phyloP scores from a whole-genome alignment of 2,113 vertebrate species.

The Hippocampus comes region DNA sequence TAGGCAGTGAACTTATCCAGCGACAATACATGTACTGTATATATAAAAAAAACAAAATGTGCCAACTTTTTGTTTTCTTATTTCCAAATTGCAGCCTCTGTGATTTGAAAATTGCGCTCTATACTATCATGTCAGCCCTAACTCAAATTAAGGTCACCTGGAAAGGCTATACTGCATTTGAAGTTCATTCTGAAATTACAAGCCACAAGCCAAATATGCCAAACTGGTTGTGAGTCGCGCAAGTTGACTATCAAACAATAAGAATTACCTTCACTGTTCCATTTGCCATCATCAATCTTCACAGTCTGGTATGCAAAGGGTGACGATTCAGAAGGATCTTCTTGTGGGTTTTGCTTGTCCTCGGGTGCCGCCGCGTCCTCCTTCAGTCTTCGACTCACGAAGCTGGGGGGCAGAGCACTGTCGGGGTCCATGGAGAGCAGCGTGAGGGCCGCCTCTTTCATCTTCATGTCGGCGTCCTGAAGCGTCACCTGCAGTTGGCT shows the following conservation, averaged over 20 bases:
- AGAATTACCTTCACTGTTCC: constrained; percentile 38
- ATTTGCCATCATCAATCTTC: constrained; percentile 3
- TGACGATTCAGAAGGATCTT: constrained; percentile 3
- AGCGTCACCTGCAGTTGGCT: constrained; percentile 31
- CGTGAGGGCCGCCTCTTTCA: constrained; percentile 76
- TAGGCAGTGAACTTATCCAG: too few relatives aligned
- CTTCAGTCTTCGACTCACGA: constrained; percentile 22
- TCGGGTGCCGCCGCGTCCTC: background rate
- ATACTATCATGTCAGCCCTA: too few relatives aligned
- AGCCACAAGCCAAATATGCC: too few relatives aligned
- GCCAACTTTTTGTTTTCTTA: too few relatives aligned
- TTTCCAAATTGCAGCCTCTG: too few relatives aligned
- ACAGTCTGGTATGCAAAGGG: background rate
- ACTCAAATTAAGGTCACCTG: too few relatives aligned
- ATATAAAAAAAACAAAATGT: too few relatives aligned
- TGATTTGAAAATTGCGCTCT: too few relatives aligned
- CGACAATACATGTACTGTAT: too few relatives aligned
- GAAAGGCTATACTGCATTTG: too few relatives aligned
- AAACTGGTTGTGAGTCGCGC: too few relatives aligned
- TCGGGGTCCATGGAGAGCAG: constrained; percentile 79
- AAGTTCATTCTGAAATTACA: too few relatives aligned
- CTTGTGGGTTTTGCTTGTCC: background rate
- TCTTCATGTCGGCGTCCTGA: constrained; percentile 71
- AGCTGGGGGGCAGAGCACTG: constrained; percentile 39
- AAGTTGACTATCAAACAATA: background rate